Evolutionary conservation across 2,797 vertebrate genomes (phyloP).

Genomic region (Oreonectes daqikongensis): DNA sequence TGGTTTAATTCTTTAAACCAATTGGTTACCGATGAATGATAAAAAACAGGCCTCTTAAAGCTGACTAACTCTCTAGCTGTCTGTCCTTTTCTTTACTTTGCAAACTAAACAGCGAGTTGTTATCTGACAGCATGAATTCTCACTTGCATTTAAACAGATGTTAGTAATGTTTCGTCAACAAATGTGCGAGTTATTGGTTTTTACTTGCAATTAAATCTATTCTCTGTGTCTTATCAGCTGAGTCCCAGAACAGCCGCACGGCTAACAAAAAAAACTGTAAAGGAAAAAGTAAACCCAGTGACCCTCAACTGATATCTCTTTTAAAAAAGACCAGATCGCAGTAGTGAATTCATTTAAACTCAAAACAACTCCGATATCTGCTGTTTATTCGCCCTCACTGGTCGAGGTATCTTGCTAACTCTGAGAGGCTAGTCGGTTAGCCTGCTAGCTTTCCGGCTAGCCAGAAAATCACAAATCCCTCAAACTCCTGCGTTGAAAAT

Average conservation of each 20-base stretch:
- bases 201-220: constrained; percentile 41
- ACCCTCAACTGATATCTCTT: not conserved
- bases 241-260: constrained; percentile 53
- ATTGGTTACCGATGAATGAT: not conserved
- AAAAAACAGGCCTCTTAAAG: constrained; percentile 13
- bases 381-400: not conserved
- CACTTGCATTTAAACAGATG: not conserved
- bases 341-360: not conserved
- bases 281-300: constrained; percentile 10
- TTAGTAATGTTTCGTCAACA: not conserved
- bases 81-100: not conserved
- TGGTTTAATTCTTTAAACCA: constrained; percentile 6
- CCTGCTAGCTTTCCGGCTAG: constrained; percentile 47
- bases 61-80: not conserved
- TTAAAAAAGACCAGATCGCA: constrained; percentile 7
- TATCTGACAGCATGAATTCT: constrained; percentile 18
- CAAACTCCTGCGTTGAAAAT: constrained; percentile 16
- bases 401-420: constrained; percentile 7
- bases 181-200: not conserved
- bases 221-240: constrained; percentile 56
- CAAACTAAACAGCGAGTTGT: constrained; percentile 3
- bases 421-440: constrained; percentile 34
- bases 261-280: constrained; percentile 55
- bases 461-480: constrained; percentile 39
- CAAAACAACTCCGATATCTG: not conserved